Percentiles rank a stretch among this genome's conserved stretches.
Conservation (phyloP, 1,140 invertebrate genomes). For the Macrosteles quadrilineatus region DNA sequence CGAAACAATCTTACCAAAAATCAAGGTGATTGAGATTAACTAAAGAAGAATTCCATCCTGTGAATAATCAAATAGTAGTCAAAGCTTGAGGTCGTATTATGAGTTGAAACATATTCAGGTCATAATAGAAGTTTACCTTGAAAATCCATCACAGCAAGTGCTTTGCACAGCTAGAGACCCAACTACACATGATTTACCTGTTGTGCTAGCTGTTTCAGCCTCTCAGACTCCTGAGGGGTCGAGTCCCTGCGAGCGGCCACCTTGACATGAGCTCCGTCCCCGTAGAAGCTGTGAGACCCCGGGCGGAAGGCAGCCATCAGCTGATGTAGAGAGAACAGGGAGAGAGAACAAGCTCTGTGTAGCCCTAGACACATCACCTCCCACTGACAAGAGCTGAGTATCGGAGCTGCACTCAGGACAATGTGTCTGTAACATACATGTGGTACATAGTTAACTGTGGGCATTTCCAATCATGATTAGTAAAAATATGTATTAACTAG, state of each 20-base stretch:
- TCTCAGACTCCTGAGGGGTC: constrained; percentile 74
- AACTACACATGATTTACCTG: constrained; percentile 67
- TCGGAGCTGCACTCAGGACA: constrained; percentile 77
- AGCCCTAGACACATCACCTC: constrained; percentile 76
- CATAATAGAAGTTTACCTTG: no score
- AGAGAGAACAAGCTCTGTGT: constrained; percentile 78
- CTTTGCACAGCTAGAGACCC: no score
- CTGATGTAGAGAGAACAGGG: constrained; percentile 79
- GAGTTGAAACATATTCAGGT: no score
- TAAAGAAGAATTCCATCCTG: no score
- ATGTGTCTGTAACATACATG: constrained; percentile 73
- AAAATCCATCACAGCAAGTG: no score
- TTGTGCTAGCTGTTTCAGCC: constrained; percentile 81
- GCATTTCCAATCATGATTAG: no score
- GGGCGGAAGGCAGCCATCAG: constrained; percentile 84
- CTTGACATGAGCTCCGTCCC: constrained; percentile 89
- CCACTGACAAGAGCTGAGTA: constrained; percentile 81
- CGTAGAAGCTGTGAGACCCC: constrained; percentile 91
- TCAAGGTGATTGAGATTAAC: no score
- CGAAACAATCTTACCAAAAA: no score
- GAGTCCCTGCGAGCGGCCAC: constrained; percentile 87
- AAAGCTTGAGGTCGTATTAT: no score
- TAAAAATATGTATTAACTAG: no score
- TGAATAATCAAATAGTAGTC: no score
- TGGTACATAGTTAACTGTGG: no score